Percentiles rank a stretch among this genome's conserved stretches.
These are phyloP conservation scores for Pterostichus niger DNA, from an alignment of 2,888 invertebrate species.

Conservation along the genomic window DNA sequence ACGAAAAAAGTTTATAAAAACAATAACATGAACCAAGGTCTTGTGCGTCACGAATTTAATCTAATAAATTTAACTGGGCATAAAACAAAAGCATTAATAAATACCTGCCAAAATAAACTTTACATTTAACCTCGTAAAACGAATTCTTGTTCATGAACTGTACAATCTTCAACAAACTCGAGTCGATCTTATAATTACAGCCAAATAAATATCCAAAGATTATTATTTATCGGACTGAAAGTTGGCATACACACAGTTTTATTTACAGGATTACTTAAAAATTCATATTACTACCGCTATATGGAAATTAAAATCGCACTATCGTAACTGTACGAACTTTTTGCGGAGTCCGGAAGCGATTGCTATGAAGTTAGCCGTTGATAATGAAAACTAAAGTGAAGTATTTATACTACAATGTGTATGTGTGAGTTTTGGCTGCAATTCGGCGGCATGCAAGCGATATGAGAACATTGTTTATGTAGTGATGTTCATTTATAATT, in stretches of 20 bases:
- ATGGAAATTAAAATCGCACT: no score
- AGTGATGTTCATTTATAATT: constrained; percentile 11
- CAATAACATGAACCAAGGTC: neutral
- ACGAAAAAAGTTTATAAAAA: constrained; percentile 26
- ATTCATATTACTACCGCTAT: neutral
- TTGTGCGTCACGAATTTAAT: neutral
- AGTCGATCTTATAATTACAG: constrained; percentile 29
- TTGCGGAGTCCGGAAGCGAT: no score
- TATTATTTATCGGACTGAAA: constrained; percentile 24
- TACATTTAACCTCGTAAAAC: constrained; percentile 15
- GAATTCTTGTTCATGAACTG: neutral
- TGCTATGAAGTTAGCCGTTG: neutral
- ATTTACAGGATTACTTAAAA: constrained; percentile 7
- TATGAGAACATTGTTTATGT: constrained; percentile 13
- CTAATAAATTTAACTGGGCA: constrained; percentile 3
- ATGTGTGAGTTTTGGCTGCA: constrained; percentile 21
- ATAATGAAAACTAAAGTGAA: neutral
- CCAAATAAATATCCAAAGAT: constrained; percentile 4
- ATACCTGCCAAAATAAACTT: constrained; percentile 24
- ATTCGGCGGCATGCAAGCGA: neutral
- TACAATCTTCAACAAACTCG: constrained; percentile 2
- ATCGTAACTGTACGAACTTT: no score
- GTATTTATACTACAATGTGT: neutral
- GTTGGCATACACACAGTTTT: constrained; percentile 7
- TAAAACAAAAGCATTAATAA: constrained; percentile 37